Evolutionary conservation across 2,888 invertebrate species (phyloP).

Genomic region (Periphyllus acericola): DNA sequence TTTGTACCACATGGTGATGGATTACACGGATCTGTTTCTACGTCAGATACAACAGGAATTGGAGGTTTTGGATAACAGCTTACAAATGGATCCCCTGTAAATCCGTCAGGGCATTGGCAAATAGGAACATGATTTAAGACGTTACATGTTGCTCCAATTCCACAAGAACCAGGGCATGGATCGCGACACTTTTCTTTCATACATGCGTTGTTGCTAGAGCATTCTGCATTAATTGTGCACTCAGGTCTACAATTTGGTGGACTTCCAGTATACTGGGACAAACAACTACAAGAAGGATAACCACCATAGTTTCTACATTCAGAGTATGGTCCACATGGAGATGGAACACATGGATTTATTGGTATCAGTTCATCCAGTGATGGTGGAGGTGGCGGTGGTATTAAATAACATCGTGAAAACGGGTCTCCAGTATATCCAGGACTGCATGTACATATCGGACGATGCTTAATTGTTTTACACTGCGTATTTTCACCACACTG

Average conservation of each 20-base stretch:
- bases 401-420: slow-evolving; percentile 66
- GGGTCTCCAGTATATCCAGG: slow-evolving; percentile 68
- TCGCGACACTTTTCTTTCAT: slow-evolving; percentile 69
- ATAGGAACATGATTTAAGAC: slow-evolving; percentile 82
- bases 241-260: slow-evolving; percentile 80
- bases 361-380: slow-evolving; percentile 63
- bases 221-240: slow-evolving; percentile 75
- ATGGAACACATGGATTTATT: slow-evolving; percentile 74
- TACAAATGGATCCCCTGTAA: slow-evolving; percentile 68
- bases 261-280: slow-evolving; percentile 74
- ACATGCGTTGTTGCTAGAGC: slow-evolving; percentile 69
- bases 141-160: slow-evolving; percentile 67
- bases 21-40: slow-evolving; percentile 72
- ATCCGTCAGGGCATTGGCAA: slow-evolving; percentile 73
- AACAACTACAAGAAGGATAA: slow-evolving; percentile 77
- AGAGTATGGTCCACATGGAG: slow-evolving; percentile 82
- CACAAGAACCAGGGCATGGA: slow-evolving; percentile 70
- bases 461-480: slow-evolving; percentile 68
- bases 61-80: slow-evolving; percentile 65
- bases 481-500: slow-evolving; percentile 67
- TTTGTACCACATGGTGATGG: slow-evolving; percentile 81
- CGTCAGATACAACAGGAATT: slow-evolving; percentile 57
- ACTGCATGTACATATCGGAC: slow-evolving; percentile 68
- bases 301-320: slow-evolving; percentile 77
- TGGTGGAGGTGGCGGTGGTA: slow-evolving; percentile 65